A percentile compares a stretch with the other conserved stretches of the same genome.
These are phyloP conservation scores for Thomomys bottae DNA, from an alignment of 2,113 vertebrate genomes.

Conservation along the genomic window DNA sequence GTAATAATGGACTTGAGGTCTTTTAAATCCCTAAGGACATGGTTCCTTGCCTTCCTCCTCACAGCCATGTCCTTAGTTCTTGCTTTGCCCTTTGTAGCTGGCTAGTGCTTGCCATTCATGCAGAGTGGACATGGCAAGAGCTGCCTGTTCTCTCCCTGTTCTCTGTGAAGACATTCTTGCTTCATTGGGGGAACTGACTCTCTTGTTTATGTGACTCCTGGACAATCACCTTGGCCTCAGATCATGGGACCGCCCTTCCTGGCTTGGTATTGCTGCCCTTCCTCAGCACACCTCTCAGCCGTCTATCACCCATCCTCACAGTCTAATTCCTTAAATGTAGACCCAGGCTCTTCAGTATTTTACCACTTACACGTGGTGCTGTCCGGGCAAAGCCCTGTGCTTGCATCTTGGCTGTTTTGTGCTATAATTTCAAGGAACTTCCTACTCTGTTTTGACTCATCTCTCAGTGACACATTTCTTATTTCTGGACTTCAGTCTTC, in stretches of 20 bases:
- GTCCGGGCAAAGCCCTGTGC: background rate
- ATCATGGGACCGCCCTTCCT: background rate
- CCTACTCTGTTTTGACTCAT: background rate
- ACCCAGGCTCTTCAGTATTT: background rate
- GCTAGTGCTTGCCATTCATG: background rate
- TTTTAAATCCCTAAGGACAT: background rate
- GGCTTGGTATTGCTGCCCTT: background rate
- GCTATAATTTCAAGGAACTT: background rate
- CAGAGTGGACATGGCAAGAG: background rate
- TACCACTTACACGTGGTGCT: background rate
- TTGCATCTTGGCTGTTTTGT: background rate
- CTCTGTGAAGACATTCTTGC: background rate
- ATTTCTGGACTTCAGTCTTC: background rate
- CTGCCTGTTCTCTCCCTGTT: no score
- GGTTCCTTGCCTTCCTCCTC: no score
- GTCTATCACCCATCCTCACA: background rate
- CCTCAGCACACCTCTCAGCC: no score
- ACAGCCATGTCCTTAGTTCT: background rate
- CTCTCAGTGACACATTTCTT: background rate
- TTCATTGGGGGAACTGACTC: accelerated
- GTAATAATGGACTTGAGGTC: background rate
- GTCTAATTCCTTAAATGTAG: no score
- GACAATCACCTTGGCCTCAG: accelerated
- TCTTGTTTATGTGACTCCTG: background rate
- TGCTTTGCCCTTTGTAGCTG: background rate